A percentile compares a stretch with the other conserved stretches of the same genome.
These are phyloP conservation scores for Rapana venosa DNA, from an alignment of 2,888 invertebrate species.

Conservation along the genomic window DNA sequence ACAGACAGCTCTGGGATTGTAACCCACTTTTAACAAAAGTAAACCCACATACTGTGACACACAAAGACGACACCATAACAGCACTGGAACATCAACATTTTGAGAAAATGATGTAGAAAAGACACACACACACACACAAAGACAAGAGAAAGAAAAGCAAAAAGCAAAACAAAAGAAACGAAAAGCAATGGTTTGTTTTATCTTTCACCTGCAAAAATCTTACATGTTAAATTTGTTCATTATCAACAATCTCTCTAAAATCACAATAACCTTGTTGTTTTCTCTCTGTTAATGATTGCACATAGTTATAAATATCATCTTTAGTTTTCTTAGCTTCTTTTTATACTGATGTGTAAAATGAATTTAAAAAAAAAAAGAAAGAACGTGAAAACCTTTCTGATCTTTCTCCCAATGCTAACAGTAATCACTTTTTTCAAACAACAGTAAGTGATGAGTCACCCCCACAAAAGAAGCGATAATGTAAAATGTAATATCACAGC, in stretches of 20 bases:
- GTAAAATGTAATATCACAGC: not conserved
- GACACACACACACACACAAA: not conserved
- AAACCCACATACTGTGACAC: too few relatives aligned
- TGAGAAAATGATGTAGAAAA: not conserved
- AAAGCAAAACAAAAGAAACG: not conserved
- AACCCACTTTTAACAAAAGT: too few relatives aligned
- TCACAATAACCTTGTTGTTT: not conserved
- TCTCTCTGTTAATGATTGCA: not conserved
- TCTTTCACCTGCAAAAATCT: too few relatives aligned
- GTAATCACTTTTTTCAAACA: not conserved
- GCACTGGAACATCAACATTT: too few relatives aligned
- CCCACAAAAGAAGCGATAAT: not conserved
- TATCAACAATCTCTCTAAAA: not conserved
- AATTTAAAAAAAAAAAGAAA: not conserved
- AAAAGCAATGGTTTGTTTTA: too few relatives aligned
- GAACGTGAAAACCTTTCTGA: too few relatives aligned
- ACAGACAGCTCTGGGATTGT: too few relatives aligned
- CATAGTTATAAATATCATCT: slow-evolving; percentile 8
- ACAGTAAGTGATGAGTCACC: not conserved
- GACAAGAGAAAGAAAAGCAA: not conserved
- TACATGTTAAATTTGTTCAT: too few relatives aligned
- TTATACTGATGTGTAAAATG: not conserved
- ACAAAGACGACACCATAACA: too few relatives aligned
- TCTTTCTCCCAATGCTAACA: too few relatives aligned
- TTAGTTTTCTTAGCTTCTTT: not conserved